Evolutionary conservation across 2,797 vertebrate genomes (phyloP), one percentile per base, ranked within the genome.

Genomic region (Erpetoichthys calabaricus): DNA sequence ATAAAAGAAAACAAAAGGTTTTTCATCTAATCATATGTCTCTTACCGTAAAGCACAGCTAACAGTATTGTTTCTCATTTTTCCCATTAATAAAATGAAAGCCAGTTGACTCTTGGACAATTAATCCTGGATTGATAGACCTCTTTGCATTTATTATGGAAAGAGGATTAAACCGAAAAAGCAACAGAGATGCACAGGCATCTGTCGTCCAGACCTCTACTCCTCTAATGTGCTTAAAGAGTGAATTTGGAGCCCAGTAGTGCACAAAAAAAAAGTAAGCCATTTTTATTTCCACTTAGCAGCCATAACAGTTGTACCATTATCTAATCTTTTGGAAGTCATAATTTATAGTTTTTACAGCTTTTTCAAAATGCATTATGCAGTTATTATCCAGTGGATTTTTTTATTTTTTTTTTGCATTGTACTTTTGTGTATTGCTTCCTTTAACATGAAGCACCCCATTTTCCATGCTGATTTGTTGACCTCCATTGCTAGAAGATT

Each of bases 81-180:
- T 55, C 41, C 52, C 45, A 60, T 55, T 60, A 60, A 51, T 55
- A 49, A 55, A 60, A 60, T 60, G 45, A 60, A 59, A 59, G 58
- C 58, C 41, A 53, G 58, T 49, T n/a, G 58, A 55, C 52, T 55
- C 53, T 60, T 60, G 53, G 51, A 53, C 53, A 54, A 54, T 6
- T 54, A 54, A 54, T 54, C 53, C 53, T 42, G n/a, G 6, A 54
- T 44, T 53, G 45, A 55, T 60, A 55, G 46, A 55, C n/a, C 25
- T 47, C 45, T 44, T 46, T 55, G 9, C 43, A 59, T 55, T n/a
- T 44, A 6, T 7, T 59, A 42, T 53, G 52, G 57, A 42, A 6
- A 62, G 45, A 53, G 65, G 64, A 67, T 70, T 67, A 66, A 45
- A 54, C 46, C 42, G 57, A 53, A 56, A 54, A 46, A 56, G 7